These are phyloP conservation scores for Galerucella nymphaeae DNA, from an alignment of 2,888 invertebrate genomes.

Conservation along the genomic window DNA sequence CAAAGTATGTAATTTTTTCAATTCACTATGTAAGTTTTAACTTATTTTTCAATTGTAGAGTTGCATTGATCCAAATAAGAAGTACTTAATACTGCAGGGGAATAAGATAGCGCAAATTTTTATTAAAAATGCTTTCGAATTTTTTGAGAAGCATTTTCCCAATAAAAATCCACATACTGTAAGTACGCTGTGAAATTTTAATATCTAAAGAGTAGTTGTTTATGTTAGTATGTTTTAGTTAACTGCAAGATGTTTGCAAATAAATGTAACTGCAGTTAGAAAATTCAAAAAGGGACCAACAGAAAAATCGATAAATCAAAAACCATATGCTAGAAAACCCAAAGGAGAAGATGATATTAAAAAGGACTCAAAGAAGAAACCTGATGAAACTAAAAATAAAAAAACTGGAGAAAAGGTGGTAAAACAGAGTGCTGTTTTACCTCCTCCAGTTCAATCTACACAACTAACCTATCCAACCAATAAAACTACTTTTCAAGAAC, in stretches of 20 bases:
- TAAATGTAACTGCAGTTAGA: slow-evolving; percentile 15
- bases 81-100: slow-evolving; percentile 13
- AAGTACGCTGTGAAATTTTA: neutral
- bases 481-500: slow-evolving; percentile 6
- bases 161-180: slow-evolving; percentile 17
- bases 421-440: neutral
- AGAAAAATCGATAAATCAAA: slow-evolving; percentile 9
- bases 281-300: slow-evolving; percentile 15
- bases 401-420: slow-evolving; percentile 1
- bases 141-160: slow-evolving; percentile 16
- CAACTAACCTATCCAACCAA: neutral
- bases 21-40: neutral
- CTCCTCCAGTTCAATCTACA: neutral
- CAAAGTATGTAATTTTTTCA: neutral
- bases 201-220: neutral
- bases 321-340: slow-evolving; percentile 5
- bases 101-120: slow-evolving; percentile 17
- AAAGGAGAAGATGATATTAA: neutral
- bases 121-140: slow-evolving; percentile 16
- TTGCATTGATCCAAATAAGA: slow-evolving; percentile 9
- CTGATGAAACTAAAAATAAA: neutral
- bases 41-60: slow-evolving; percentile 4
- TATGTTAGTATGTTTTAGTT: neutral
- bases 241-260: slow-evolving; percentile 14
- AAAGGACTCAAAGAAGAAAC: slow-evolving; percentile 1